Percentiles rank a stretch among this genome's conserved stretches.
Evolutionary conservation across 2,113 vertebrate species (phyloP).

Genomic region (Mesoclemmys tuberculata): DNA sequence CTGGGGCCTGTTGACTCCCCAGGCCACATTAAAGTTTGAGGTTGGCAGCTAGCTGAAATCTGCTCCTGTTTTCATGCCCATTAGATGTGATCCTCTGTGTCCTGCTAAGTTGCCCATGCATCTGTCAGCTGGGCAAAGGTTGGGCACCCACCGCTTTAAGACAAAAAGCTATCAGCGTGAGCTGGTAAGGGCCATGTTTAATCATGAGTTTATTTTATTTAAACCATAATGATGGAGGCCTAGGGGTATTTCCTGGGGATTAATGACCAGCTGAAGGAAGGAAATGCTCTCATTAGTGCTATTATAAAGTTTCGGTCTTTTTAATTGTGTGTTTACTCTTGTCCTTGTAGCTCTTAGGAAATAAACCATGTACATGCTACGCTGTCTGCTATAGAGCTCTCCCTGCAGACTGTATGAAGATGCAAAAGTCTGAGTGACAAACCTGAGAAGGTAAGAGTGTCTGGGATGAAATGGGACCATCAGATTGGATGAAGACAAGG

Average conservation of each 20-base stretch:
- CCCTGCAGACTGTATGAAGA: neutral
- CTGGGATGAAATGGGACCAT: neutral
- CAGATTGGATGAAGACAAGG: neutral
- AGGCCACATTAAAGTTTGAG: neutral
- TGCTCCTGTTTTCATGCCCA: neutral
- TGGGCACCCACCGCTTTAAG: neutral
- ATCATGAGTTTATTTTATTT: conserved; percentile 14
- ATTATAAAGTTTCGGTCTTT: conserved; percentile 17
- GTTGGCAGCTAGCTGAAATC: neutral
- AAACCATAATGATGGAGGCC: conserved; percentile 42
- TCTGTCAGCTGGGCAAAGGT: neutral
- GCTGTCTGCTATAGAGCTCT: rapidly evolving
- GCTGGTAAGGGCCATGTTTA: conserved; percentile 19
- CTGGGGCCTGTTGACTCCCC: neutral
- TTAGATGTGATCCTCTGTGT: neutral
- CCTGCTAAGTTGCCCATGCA: neutral
- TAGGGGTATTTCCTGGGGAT: conserved; percentile 40
- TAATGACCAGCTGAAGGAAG: conserved; percentile 39
- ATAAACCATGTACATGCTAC: neutral
- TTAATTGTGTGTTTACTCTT: conserved; percentile 38
- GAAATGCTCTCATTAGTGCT: conserved; percentile 19
- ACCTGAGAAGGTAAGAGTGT: neutral
- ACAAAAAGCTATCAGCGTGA: conserved; percentile 41
- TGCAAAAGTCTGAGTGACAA: neutral
- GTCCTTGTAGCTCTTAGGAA: conserved; percentile 21